Evolutionary conservation across 2,888 invertebrate species (phyloP), one percentile per base, ranked within the genome.

Genomic region (Dicranocentrus wangi): DNA sequence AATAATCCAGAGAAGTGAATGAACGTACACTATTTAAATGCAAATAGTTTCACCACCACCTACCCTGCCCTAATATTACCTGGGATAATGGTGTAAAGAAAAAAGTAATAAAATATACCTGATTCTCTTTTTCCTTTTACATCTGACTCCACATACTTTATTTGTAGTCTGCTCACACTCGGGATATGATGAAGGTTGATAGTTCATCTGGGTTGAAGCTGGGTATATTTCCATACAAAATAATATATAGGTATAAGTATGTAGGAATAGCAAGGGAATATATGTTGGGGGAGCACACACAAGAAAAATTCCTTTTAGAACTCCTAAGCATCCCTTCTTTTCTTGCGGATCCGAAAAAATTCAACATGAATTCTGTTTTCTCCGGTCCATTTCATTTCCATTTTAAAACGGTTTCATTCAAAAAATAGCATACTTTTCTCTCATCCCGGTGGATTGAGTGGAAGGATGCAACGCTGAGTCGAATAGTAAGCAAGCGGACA

Each of bases 401-500:
- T 79, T 79, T 79, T 72, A 72, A 79, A 72, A 71, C 27, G 66
- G 47, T 58, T 53, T 79, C 72, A 55, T 77, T 69, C 61, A 70
- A 69, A 76, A 68, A 68, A n/a, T n/a, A n/a, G 15, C 43, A 32
- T 10, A 42, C 47, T 17, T 5, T 8, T 39, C 21, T n/a, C n/a
- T n/a, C n/a, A n/a, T n/a, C n/a, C n/a, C n/a, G n/a, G n/a, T n/a
- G n/a, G n/a, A n/a, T n/a, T n/a, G n/a, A n/a, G n/a, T n/a, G n/a
- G n/a, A n/a, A n/a, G n/a, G n/a, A n/a, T n/a, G 21, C n/a, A 2
- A 27, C 23, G 28, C 28, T 65, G 51, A 68, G 42, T 28, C 32
- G 61, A 69, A 77, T 76, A 47, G 76, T 76, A 77, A 77, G 77
- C 61, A 69, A 68, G 77, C 77, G 77, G 60, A 77, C 69, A 69